Evolutionary conservation across 2,888 invertebrate species (phyloP), one percentile per base, ranked within the genome.

Genomic region (Coelopa pilipes): DNA sequence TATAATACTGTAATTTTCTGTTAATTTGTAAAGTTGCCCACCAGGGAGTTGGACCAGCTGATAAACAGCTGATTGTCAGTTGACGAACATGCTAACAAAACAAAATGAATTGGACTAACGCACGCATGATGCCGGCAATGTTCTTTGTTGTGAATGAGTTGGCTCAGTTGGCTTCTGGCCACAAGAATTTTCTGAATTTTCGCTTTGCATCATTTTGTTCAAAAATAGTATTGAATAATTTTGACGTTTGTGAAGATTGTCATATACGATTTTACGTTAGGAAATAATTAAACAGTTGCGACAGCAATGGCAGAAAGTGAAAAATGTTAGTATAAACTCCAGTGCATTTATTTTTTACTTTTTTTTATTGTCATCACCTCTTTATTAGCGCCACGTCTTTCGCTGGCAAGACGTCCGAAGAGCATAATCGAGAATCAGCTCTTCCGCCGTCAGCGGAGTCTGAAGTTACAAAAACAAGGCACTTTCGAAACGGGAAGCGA

Each of bases 361-460:
- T 49, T 55, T 17, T 57, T 34, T 34, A 34, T 4, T 34, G 34
- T 34, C 34, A 7, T 34, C 34, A 4, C 34, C 53, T 7, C 10
- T n/a, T 53, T 53, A 9, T 15, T 46, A 71, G 71, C 65, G 46
- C 21, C 47, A 59, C 71, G 71, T 11, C 13, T 65, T n/a, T 76
- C 78, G 9, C 59, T 80, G 13, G 73, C 78, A 46, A 79, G 73
- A 77, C 82, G 85, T 57, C 85, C 84, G 13, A 79, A 82, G 74
- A 86, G 80, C 72, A 87, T 87, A 63, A 83, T 84, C 65, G 83
- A 85, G 75, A 87, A 87, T 79, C 85, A 82, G 74, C 75, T 84
- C 46, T 87, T 85, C 74, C 84, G 87, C 5, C 83, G 86, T 0
- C 86, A 87, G 76, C 82, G 83, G 24, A 87, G 87, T 73, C 75